Evolutionary conservation across 2,797 vertebrate genomes (phyloP).

Genomic region (Heterohyrax brucei): DNA sequence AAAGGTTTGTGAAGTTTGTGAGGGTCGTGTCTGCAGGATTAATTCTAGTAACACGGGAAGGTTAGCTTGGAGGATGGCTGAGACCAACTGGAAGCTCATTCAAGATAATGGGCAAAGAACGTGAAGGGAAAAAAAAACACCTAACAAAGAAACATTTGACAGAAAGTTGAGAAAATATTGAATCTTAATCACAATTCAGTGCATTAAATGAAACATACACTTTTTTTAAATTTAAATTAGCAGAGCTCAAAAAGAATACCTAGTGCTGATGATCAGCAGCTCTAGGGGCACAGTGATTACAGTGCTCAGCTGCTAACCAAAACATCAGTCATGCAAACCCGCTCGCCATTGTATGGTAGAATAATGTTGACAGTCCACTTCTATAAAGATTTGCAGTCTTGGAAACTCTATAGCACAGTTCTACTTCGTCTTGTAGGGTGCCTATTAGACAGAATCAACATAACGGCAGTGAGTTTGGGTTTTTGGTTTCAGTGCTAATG

Average conservation of each 20-base stretch:
- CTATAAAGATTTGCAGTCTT: not conserved
- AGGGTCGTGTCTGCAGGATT: not conserved
- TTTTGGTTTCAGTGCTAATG: too few relatives aligned
- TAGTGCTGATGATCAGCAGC: not conserved
- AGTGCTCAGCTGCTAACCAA: not conserved
- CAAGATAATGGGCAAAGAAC: not conserved
- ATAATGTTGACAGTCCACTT: not conserved
- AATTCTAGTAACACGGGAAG: not conserved
- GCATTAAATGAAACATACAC: not conserved
- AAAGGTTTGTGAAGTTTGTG: not conserved
- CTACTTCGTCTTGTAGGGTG: not conserved
- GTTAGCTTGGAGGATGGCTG: not conserved
- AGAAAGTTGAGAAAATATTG: not conserved
- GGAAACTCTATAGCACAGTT: too few relatives aligned
- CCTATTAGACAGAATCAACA: not conserved
- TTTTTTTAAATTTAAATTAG: constrained; percentile 20
- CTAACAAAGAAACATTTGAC: not conserved
- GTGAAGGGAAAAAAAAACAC: not conserved
- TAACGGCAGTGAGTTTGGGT: not conserved
- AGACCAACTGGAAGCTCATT: not conserved
- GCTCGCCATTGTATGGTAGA: not conserved
- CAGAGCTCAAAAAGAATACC: not conserved
- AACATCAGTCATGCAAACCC: too few relatives aligned
- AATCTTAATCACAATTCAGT: not conserved
- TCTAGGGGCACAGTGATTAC: not conserved